A percentile compares a stretch with the other conserved stretches of the same genome.
Evolutionary conservation across 2,113 vertebrate genomes (phyloP).

Genomic region (Amia ocellicauda): DNA sequence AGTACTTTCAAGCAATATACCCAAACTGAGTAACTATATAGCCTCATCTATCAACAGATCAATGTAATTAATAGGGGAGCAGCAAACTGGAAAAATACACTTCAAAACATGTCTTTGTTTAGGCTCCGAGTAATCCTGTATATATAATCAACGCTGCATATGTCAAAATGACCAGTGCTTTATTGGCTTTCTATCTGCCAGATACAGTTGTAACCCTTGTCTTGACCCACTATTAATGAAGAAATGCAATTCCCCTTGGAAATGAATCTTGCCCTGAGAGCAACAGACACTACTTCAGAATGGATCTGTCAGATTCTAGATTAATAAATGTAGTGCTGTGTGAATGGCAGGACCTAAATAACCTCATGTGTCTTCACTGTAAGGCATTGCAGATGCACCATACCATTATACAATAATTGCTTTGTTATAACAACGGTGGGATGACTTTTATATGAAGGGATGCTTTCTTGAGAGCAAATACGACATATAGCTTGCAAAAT

Average conservation of each 20-base stretch:
- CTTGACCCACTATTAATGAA: background rate
- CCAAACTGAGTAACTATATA: conserved; percentile 47
- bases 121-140: conserved; percentile 4
- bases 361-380: too few relatives aligned
- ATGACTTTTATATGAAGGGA: too few relatives aligned
- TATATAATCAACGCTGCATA: conserved; percentile 15
- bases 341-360: too few relatives aligned
- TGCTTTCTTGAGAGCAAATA: too few relatives aligned
- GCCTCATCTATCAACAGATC: conserved; percentile 33
- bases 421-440: too few relatives aligned
- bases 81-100: conserved; percentile 21
- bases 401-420: too few relatives aligned
- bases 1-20: conserved; percentile 35
- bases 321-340: too few relatives aligned
- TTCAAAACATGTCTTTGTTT: conserved; percentile 12
- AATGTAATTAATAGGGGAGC: conserved; percentile 14
- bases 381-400: too few relatives aligned
- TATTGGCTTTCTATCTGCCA: background rate
- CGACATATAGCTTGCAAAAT: too few relatives aligned
- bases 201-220: background rate
- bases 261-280: too few relatives aligned
- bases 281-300: too few relatives aligned
- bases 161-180: background rate
- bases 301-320: too few relatives aligned
- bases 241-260: background rate